A percentile compares a stretch with the other conserved stretches of the same genome.
phyloP scores from a whole-genome alignment of 2,797 vertebrate species.

The Geotrypetes seraphini region DNA sequence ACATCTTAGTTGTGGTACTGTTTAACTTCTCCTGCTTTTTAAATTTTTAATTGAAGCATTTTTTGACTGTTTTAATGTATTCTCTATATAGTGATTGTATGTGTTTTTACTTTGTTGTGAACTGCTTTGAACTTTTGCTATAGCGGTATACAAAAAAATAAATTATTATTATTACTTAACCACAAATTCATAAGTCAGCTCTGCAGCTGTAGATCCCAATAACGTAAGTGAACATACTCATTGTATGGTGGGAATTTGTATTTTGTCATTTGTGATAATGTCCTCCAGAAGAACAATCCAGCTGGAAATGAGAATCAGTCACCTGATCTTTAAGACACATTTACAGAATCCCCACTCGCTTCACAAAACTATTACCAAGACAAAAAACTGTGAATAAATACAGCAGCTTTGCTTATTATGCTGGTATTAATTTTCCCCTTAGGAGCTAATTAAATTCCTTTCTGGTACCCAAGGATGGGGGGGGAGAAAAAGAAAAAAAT shows the following conservation, averaged over 20 bases:
- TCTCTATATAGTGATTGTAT: too few relatives aligned
- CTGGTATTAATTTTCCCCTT: conserved; percentile 48
- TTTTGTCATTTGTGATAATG: not conserved
- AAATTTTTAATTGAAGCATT: too few relatives aligned
- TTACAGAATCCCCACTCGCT: not conserved
- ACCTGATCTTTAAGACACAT: not conserved
- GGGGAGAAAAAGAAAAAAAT: not conserved
- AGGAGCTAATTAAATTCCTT: conserved; percentile 65
- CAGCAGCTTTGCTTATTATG: conserved; percentile 54
- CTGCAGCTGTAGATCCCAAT: too few relatives aligned
- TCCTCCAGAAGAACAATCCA: not conserved
- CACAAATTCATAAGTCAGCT: too few relatives aligned
- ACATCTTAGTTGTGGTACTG: too few relatives aligned
- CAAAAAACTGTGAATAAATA: conserved; percentile 35
- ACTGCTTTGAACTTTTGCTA: too few relatives aligned
- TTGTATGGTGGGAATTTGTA: not conserved
- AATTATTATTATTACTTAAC: too few relatives aligned
- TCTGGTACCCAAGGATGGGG: conserved; percentile 16
- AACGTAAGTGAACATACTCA: too few relatives aligned
- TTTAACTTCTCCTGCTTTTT: too few relatives aligned
- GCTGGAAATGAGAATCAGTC: not conserved
- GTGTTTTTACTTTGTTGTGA: too few relatives aligned
- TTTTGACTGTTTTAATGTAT: too few relatives aligned
- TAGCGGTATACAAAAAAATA: too few relatives aligned
- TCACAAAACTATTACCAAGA: conserved; percentile 13